Evolutionary conservation across 2,113 vertebrate species (phyloP).

Genomic region (Oreamnos americanus): DNA sequence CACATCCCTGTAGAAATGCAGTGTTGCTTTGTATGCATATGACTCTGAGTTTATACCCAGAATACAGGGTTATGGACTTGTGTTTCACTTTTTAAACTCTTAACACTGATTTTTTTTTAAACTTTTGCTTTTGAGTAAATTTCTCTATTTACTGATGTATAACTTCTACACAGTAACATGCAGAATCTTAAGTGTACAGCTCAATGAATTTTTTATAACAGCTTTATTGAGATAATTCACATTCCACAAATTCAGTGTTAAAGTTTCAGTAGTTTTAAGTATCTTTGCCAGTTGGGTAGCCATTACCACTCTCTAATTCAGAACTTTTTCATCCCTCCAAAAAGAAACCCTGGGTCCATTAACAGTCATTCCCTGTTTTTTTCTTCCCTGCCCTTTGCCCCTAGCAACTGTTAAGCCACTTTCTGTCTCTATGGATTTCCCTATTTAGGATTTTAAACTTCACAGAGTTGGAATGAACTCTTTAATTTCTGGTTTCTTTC

Average conservation of each 20-base stretch:
- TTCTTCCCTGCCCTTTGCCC: neutral
- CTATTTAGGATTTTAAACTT: neutral
- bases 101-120: neutral
- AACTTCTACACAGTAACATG: neutral
- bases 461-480: neutral
- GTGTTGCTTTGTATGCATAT: neutral
- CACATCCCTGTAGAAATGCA: neutral
- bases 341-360: neutral
- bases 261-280: neutral
- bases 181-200: neutral
- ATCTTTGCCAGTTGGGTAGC: neutral
- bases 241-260: neutral
- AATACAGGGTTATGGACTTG: too few species aligned
- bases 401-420: neutral
- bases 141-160: neutral
- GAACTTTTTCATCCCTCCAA: neutral
- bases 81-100: neutral
- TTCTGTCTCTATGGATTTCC: neutral
- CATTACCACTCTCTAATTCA: neutral
- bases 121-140: neutral
- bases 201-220: neutral
- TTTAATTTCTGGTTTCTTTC: neutral
- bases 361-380: neutral
- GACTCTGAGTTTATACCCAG: neutral
- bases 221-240: neutral